Base-by-base conservation (phyloP, 2,888 invertebrate species). In the Acrocera orbiculus region DNA sequence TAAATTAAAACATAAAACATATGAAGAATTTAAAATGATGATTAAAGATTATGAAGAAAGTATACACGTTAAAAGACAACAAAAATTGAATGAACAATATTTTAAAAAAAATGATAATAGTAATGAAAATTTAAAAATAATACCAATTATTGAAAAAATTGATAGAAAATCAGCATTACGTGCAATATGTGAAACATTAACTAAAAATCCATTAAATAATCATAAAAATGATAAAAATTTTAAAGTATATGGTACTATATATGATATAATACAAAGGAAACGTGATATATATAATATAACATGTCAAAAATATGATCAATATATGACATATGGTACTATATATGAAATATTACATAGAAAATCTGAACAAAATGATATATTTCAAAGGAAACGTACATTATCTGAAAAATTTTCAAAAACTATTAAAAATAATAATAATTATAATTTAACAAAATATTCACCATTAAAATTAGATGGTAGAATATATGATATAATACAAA, bases 311-410 rank as follows among this genome's bases (percentile, higher is more conserved):
- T 61, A 59, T 40, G 60, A 60, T 44, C 58, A 60, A 35, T 60
- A 61, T 40, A 61, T 60, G 60, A 61, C 60, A 17, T 60, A 60
- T 39, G 61, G 61, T 35, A 61, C 61, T 30, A 59, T 61, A 34
- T 61, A 61, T 42, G 61, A 61, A 44, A 61, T 61, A 41, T 38
- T 60, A 24, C 60, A 61, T 42, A 54, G 58, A 20, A 60, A 61
- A 38, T 49, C 53, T 5, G 48, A 53, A 4, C 53, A 53, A 23
- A 44, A 32, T 10, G 34, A 40, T 29, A 37, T 49, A 16, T 56
- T 56, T 42, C 57, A 59, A 35, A 50, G 58, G 7, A 59, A 57
- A 38, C 56, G 55, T 37, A 51, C 58, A 3, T 52, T 56, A 24
- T 47, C 58, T 9, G 59, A 61, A 38, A 53, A 52, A 34, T 48